Evolutionary conservation across 1,140 invertebrate species (phyloP), one percentile per base, ranked within the genome.

Genomic region (Vanessa tameamea): DNA sequence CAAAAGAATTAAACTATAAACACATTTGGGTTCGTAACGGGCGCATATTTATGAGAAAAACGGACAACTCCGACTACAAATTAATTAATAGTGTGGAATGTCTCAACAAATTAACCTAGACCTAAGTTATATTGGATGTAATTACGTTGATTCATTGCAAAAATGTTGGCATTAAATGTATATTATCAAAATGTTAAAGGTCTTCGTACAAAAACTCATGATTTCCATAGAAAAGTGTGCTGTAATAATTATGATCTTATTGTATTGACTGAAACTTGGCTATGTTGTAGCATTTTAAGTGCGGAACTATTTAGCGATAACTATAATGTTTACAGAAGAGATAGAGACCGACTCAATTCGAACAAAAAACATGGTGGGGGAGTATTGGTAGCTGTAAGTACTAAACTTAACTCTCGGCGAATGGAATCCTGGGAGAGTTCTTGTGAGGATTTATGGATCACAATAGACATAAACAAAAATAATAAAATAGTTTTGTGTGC

Each of bases 1-100:
- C 72, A 13, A 78, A 75, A 26, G 72, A 75, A 43, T 70, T 53
- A 48, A 66, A 70, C 4, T 75, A 67, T 47, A 78, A 55, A 20
- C 72, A 73, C 55, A 57, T 68, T 12, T 72, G 74, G 74, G 69
- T 76, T 5, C 23, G 69, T 37, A 63, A 68, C 48, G 74, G 74
- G 14, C 16, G 43, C 14, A 65, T 76, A 13, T 76, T 72, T 53
- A 23, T 67, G 48, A 67, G 64, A 51, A 67, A 67, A 67, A 67
- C 64, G 15, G 64, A 67, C 16, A 67, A 26, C 31, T 23, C 64
- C 26, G 64, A 67, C 16, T 67, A 67, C 47, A 53, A 67, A 67
- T 7, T 67, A 13, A 67, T 67, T 2, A 20, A 15, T 51, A 53
- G 6, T 20, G 53, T 53, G 15, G 64, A 31, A 12, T 67, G 47